Conservation (phyloP, 2,888 invertebrate species). For the Sicus ferrugineus region DNA sequence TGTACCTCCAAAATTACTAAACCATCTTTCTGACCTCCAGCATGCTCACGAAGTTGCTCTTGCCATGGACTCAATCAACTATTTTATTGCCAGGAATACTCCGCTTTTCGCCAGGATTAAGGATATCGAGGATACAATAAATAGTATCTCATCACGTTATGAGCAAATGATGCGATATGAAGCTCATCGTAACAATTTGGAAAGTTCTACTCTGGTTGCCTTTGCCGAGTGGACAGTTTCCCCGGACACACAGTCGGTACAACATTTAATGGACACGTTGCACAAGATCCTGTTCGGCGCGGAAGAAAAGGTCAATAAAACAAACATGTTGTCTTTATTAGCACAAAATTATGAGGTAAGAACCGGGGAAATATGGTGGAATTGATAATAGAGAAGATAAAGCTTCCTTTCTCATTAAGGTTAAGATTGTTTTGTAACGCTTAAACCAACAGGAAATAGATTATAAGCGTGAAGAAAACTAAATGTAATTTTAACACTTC, state of each 20-base stretch:
- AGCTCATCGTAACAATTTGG: conserved; percentile 67
- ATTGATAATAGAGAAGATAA: too few species aligned
- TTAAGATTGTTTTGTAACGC: too few species aligned
- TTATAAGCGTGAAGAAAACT: too few species aligned
- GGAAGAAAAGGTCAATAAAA: conserved; percentile 47
- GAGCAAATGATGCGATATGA: conserved; percentile 71
- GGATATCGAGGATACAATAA: conserved; percentile 70
- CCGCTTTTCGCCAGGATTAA: conserved; percentile 70
- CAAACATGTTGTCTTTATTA: conserved; percentile 50
- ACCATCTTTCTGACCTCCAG: conserved; percentile 43
- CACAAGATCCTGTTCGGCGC: conserved; percentile 70
- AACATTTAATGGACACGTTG: conserved; percentile 72
- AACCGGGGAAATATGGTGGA: too few species aligned
- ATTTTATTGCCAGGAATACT: conserved; percentile 59
- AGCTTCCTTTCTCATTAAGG: too few species aligned
- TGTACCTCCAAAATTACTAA: neutral
- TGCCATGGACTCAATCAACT: conserved; percentile 59
- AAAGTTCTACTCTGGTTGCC: conserved; percentile 73
- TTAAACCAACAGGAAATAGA: too few species aligned
- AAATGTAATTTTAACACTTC: too few species aligned
- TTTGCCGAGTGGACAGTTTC: conserved; percentile 77
- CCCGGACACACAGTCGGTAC: conserved; percentile 72
- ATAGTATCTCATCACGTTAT: conserved; percentile 70
- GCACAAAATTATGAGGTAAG: conserved; percentile 56
- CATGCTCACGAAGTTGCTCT: conserved; percentile 56